Base-by-base conservation (phyloP, 2,113 vertebrate species). In the Dipodomys stephensi region DNA sequence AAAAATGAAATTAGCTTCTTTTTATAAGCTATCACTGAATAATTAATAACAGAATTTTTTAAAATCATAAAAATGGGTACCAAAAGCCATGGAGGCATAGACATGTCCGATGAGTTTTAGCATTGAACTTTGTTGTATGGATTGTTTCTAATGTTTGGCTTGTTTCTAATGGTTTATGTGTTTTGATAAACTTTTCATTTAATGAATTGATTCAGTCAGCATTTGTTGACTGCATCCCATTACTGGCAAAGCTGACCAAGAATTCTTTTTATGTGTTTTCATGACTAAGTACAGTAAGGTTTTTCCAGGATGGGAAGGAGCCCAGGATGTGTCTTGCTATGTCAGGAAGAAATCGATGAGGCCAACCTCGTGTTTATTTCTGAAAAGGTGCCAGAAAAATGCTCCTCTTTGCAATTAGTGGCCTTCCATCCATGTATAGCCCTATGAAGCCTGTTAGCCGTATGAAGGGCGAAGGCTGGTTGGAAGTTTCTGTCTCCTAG, bases 321-420 rank as follows among this genome's bases (percentile, higher is more conserved):
- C 39, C 12, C 12, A 13, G 4, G 4, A 16, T 28, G 44, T 0
- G 0, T 71, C 64, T 77, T 23, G 64, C 64, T 25, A 0, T 8
- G 19, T 27, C 23, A 28, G 78, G 23, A 60, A 73, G 68, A 35
- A 16, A 35, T 71, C 18, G 74, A 30, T 6, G 18, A 72, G 39
- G 27, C 27, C 2, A 20, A 30, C 60, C 53, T 2, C 0, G n/a
- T 27, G 87, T 30, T 80, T 20, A 28, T 76, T 81, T 88, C 68
- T 81, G 57, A 44, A 69, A 46, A 77, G 39, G n/a, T 39, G 60
- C 15, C 3, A n/a, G 1, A 1, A 4, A 6, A 12, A 30, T n/a
- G 20, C 83, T 82, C 11, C 35, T 83, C 30, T 68, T 46, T 68
- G 85, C 72, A 39, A 19, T 1, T 22, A 44, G 71, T 0, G 4